Evolutionary conservation across 2,888 invertebrate genomes (phyloP).

Genomic region (Halocaridina rubra): DNA sequence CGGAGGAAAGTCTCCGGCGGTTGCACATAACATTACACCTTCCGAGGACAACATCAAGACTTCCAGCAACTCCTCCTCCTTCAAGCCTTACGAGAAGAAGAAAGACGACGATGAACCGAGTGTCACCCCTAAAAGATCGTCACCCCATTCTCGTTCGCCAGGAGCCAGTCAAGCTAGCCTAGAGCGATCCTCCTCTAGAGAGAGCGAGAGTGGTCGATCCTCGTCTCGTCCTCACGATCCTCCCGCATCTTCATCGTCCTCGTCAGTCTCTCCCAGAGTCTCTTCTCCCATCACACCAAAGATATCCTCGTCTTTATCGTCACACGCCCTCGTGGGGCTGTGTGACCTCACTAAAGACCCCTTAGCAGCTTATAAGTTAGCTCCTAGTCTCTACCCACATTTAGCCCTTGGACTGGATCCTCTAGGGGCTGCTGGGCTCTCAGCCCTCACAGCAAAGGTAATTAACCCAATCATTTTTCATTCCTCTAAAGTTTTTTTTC

Average conservation of each 20-base stretch:
- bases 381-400: slow-evolving; percentile 59
- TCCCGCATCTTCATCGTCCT: slow-evolving; percentile 60
- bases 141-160: slow-evolving; percentile 38
- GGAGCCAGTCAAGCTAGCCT: slow-evolving; percentile 42
- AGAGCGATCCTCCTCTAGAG: slow-evolving; percentile 57
- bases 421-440: slow-evolving; percentile 59
- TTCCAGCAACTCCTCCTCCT: slow-evolving; percentile 42
- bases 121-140: slow-evolving; percentile 33
- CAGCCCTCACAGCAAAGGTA: slow-evolving; percentile 62
- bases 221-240: slow-evolving; percentile 43
- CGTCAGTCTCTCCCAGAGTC: slow-evolving; percentile 46
- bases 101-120: slow-evolving; percentile 49
- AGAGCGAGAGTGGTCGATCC: slow-evolving; percentile 58
- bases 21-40: slow-evolving; percentile 35
- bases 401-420: slow-evolving; percentile 60
- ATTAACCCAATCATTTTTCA: too few species aligned
- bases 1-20: slow-evolving; percentile 63
- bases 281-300: slow-evolving; percentile 49
- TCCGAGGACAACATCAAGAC: slow-evolving; percentile 49
- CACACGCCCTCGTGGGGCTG: slow-evolving; percentile 48
- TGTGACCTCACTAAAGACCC: slow-evolving; percentile 63
- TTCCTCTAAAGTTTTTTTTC: too few species aligned
- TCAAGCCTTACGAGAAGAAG: slow-evolving; percentile 64
- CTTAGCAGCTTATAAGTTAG: slow-evolving; percentile 60
- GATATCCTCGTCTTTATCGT: slow-evolving; percentile 36